phyloP scores from a whole-genome alignment of 2,888 invertebrate genomes.

The Cyclophora albipunctata region DNA sequence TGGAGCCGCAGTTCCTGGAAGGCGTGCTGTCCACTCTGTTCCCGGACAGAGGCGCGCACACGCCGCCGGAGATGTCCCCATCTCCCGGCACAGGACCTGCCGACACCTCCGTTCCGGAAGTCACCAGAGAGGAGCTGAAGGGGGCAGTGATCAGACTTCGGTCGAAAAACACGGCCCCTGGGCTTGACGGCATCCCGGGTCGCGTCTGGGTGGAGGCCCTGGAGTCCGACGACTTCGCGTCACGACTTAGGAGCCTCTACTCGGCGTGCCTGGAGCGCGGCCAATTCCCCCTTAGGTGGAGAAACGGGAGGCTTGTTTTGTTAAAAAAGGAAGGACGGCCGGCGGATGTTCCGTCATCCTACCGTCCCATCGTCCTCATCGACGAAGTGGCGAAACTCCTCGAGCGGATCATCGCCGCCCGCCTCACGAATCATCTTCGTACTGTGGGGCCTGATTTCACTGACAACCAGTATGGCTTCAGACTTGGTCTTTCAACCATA shows the following conservation, averaged over 20 bases:
- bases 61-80: too few species aligned
- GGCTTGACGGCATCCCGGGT: neutral
- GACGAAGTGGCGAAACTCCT: neutral
- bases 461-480: conserved; percentile 7
- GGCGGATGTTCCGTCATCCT: neutral
- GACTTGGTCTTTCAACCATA: conserved; percentile 2
- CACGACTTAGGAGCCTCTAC: neutral
- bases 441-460: conserved; percentile 8
- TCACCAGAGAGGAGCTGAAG: too few species aligned
- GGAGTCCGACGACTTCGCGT: neutral
- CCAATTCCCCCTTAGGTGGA: neutral
- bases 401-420: neutral
- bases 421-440: conserved; percentile 5
- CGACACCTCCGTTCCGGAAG: too few species aligned
- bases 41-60: neutral
- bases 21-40: neutral
- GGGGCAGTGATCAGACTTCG: neutral
- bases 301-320: neutral
- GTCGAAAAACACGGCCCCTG: neutral
- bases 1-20: neutral
- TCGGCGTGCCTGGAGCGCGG: neutral
- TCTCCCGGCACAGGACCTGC: too few species aligned
- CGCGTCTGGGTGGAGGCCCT: neutral
- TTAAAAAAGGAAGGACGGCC: neutral
- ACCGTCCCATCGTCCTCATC: neutral